These are phyloP conservation scores for Passer montanus DNA, from an alignment of 2,113 vertebrate genomes.

Conservation along the genomic window DNA sequence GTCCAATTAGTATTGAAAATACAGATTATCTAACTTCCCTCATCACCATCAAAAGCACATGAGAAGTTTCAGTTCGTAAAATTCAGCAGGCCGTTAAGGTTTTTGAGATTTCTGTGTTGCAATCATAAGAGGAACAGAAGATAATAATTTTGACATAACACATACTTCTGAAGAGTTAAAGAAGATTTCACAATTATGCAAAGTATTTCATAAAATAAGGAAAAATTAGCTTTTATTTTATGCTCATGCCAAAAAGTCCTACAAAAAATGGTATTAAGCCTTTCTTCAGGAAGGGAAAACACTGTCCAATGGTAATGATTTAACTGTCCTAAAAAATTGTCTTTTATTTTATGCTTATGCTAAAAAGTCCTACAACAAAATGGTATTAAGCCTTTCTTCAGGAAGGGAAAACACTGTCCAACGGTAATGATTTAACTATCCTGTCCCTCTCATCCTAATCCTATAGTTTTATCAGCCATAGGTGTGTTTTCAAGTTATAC, in stretches of 20 bases:
- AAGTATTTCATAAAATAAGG: background rate
- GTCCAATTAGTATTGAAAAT: background rate
- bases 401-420: background rate
- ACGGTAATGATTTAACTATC: background rate
- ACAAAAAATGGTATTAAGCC: background rate
- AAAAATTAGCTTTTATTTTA: background rate
- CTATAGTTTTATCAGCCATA: background rate
- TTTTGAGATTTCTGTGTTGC: background rate
- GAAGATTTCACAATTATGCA: background rate
- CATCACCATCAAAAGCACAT: background rate
- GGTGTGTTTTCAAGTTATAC: background rate
- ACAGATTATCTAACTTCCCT: background rate
- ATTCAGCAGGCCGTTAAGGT: background rate
- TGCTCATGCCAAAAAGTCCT: background rate
- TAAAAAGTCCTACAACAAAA: background rate
- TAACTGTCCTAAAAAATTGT: background rate
- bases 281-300: background rate
- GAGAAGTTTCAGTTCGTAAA: background rate
- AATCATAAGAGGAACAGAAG: background rate
- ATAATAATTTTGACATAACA: background rate
- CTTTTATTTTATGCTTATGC: background rate
- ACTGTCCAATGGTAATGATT: background rate
- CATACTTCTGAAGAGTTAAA: background rate
- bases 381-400: background rate
- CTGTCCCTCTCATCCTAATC: background rate